These are phyloP conservation scores for Tigriopus californicus DNA, from an alignment of 2,888 invertebrate species.

Conservation along the genomic window DNA sequence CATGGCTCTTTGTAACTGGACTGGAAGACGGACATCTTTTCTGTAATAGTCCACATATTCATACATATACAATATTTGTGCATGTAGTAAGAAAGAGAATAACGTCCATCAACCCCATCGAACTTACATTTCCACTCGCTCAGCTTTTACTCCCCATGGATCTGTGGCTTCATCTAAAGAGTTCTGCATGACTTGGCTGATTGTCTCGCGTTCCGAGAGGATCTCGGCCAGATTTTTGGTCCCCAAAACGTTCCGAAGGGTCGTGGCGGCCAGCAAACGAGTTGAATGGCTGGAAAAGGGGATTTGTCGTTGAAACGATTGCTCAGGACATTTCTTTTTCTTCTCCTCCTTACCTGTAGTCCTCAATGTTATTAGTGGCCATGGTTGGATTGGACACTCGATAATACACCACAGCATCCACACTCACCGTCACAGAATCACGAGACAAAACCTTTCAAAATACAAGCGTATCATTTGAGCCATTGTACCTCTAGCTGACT, in stretches of 20 bases:
- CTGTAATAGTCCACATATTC: constrained; percentile 18
- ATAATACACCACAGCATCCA: constrained; percentile 25
- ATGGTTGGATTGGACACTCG: constrained; percentile 35
- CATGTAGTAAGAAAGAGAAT: too few species aligned
- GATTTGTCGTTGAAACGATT: too few species aligned
- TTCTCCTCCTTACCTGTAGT: constrained; percentile 29
- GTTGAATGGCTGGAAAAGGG: constrained; percentile 41
- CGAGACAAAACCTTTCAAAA: constrained; percentile 18
- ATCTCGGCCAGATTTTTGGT: constrained; percentile 79
- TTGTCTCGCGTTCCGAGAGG: constrained; percentile 74
- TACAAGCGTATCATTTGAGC: too few species aligned
- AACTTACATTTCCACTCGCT: constrained; percentile 12
- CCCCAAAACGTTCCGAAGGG: constrained; percentile 70
- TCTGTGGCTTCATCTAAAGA: constrained; percentile 69
- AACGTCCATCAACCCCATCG: background rate
- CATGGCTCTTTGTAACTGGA: constrained; percentile 29
- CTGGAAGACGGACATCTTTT: constrained; percentile 30
- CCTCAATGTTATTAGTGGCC: constrained; percentile 36
- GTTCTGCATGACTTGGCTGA: constrained; percentile 73
- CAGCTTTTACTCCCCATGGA: constrained; percentile 64
- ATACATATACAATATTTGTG: too few species aligned
- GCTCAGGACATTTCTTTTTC: too few species aligned
- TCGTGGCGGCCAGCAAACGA: constrained; percentile 59
- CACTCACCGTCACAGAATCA: constrained; percentile 24
- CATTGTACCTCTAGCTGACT: too few species aligned